Evolutionary conservation across 2,113 vertebrate genomes (phyloP).

Genomic region (Xenus cinereus): DNA sequence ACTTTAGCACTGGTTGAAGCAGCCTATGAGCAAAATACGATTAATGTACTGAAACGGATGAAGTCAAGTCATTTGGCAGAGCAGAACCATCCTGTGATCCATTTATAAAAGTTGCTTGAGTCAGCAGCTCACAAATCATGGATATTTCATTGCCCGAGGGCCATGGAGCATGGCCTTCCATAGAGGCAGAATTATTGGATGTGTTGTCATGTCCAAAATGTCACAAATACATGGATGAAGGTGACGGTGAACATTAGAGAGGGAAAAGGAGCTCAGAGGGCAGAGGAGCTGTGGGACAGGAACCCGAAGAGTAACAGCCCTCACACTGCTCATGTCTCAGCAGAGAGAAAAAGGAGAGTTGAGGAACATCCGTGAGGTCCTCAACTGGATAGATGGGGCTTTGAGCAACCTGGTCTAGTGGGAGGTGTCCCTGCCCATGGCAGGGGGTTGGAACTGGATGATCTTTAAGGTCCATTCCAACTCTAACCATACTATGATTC

Average conservation of each 20-base stretch:
- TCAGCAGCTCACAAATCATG: background rate
- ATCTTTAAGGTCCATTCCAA: no score
- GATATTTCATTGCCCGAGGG: background rate
- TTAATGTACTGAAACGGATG: background rate
- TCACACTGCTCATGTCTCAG: background rate
- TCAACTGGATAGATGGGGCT: no score
- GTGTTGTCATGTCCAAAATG: background rate
- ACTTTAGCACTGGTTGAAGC: background rate
- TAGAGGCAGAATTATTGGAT: background rate
- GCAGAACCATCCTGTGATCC: background rate
- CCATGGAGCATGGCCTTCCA: background rate
- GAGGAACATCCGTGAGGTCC: background rate
- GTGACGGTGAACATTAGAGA: background rate
- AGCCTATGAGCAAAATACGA: background rate
- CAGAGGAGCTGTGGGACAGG: rapidly evolving
- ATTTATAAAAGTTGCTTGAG: background rate
- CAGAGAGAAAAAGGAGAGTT: background rate
- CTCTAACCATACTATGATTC: no score
- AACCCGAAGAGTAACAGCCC: background rate
- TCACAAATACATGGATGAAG: background rate
- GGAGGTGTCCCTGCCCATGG: no score
- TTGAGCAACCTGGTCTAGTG: no score
- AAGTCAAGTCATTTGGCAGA: background rate
- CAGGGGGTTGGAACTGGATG: no score
- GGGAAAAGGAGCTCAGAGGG: background rate